phyloP scores from a whole-genome alignment of 2,888 invertebrate species.

The Tachina grossa region DNA sequence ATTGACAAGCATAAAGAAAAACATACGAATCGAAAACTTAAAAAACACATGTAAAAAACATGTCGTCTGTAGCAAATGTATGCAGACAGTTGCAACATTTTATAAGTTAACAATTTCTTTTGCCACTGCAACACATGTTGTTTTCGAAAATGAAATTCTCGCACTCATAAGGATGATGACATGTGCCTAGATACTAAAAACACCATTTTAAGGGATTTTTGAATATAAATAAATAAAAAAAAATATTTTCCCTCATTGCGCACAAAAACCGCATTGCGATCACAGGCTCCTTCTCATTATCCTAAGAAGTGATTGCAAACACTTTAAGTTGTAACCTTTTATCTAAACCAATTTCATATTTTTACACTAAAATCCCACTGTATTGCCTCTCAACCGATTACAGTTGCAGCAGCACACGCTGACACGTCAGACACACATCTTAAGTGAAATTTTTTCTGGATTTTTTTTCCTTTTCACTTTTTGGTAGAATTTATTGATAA shows the following conservation, averaged over 20 bases:
- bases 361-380: neutral
- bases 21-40: too few relatives aligned
- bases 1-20: too few relatives aligned
- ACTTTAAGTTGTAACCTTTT: neutral
- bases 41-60: too few relatives aligned
- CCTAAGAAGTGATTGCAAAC: too few relatives aligned
- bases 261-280: too few relatives aligned
- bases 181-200: neutral
- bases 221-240: too few relatives aligned
- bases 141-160: neutral
- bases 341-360: too few relatives aligned
- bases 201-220: too few relatives aligned
- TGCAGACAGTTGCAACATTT: conserved; percentile 1
- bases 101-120: neutral
- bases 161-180: neutral
- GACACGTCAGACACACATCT: conserved; percentile 7
- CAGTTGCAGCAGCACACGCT: neutral
- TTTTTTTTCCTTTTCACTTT: conserved; percentile 23
- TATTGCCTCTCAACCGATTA: neutral
- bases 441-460: neutral
- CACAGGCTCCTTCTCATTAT: too few relatives aligned
- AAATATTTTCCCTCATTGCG: too few relatives aligned
- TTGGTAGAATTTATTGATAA: conserved; percentile 55
- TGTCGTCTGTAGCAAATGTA: too few relatives aligned
- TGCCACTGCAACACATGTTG: neutral